Base-by-base conservation (phyloP, 2,888 invertebrate genomes). In the Hirtodrosophila histrioides region DNA sequence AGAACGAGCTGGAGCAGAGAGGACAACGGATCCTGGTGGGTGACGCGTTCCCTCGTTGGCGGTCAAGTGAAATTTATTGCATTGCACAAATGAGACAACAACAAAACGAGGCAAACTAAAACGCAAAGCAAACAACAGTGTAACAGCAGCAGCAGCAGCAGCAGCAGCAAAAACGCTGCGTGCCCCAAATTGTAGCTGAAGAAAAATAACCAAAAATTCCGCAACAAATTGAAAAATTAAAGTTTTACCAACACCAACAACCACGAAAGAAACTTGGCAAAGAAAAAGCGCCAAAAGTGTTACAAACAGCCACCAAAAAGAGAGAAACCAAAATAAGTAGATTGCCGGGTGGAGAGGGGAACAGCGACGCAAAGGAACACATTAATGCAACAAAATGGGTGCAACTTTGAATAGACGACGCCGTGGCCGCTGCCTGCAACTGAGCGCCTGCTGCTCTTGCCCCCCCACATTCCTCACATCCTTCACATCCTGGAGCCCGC, bases 191-290 rank as follows among this genome's bases (percentile, higher is more conserved):
- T 67, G 70, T 58, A 40, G 82, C 53, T 31, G 48, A 69, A 67
- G 81, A 84, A 71, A 84, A 86, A 84, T 72, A 86, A 68, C 71
- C 84, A 23, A 78, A 86, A 81, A 81, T 84, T 78, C 64, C 64
- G 56, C 63, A 86, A 74, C 85, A 88, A 85, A 85, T 88, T 88
- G 88, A 86, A 88, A 88, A 86, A 88, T 78, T 85, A 81, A 86
- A 88, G 82, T 84, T 88, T 75, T 40, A 70, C 49, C 70, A 68
- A 41, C 63, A 60, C 56, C 60, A 64, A 48, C 60, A 73, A 65
- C 46, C 66, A 67, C 61, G 74, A 54, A 62, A 51, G 76, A 65
- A 87, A 76, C 67, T 86, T 81, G 58, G 49, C 63, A 61, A 45
- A 61, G 68, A 58, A 63, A 71, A 65, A 61, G 57, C 53, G 45